Evolutionary conservation across 2,113 vertebrate genomes (phyloP).

Genomic region (zebrafish (Danio rerio)): DNA sequence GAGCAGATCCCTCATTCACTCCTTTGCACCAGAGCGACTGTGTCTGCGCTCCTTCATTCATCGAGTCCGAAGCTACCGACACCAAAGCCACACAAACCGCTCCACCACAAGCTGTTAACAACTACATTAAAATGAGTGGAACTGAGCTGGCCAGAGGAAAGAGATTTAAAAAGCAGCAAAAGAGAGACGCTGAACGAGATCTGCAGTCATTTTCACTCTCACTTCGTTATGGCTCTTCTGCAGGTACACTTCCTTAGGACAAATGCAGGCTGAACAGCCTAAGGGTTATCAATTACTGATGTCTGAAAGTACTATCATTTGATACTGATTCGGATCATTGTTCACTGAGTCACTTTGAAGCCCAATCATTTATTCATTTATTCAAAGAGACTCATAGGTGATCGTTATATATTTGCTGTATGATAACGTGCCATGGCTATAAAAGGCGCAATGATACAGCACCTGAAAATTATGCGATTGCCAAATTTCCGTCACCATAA

Average conservation of each 20-base stretch:
- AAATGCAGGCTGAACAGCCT: not conserved
- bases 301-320: too few species aligned
- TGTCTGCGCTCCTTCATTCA: conserved; percentile 23
- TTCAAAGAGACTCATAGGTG: too few species aligned
- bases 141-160: conserved; percentile 53
- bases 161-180: conserved; percentile 58
- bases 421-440: too few species aligned
- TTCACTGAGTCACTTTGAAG: too few species aligned
- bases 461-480: too few species aligned
- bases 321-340: too few species aligned
- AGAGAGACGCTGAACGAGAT: conserved; percentile 23
- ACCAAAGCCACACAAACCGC: conserved; percentile 68
- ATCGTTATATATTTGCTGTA: too few species aligned
- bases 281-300: too few species aligned
- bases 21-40: not conserved
- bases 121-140: conserved; percentile 69
- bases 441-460: too few species aligned
- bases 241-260: conserved; percentile 7
- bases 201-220: not conserved
- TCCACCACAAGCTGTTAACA: conserved; percentile 72
- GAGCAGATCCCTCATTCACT: conserved; percentile 11
- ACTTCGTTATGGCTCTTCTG: not conserved
- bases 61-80: conserved; percentile 31
- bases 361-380: too few species aligned
- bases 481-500: too few species aligned